phyloP scores from a whole-genome alignment of 2,113 vertebrate species.

The Arothron firmamentum region DNA sequence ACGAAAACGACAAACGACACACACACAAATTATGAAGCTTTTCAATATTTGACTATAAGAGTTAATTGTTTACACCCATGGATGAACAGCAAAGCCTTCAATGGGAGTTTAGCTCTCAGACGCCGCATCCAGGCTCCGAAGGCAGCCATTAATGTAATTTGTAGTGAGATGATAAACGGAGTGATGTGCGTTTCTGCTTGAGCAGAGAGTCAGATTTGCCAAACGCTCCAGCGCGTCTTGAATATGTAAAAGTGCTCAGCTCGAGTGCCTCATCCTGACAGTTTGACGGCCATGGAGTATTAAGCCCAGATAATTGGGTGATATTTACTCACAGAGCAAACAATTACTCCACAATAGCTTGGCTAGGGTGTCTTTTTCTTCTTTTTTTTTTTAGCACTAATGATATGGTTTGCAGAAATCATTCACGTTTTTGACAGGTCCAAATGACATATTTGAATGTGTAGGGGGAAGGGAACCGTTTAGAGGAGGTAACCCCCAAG shows the following conservation, averaged over 20 bases:
- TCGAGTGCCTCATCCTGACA: slow-evolving; percentile 62
- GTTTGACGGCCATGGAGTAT: slow-evolving; percentile 67
- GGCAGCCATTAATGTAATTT: slow-evolving; percentile 75
- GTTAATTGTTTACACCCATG: slow-evolving; percentile 40
- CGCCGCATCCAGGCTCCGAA: slow-evolving; percentile 47
- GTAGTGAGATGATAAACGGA: slow-evolving; percentile 73
- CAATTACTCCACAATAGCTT: slow-evolving; percentile 52
- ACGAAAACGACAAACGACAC: slow-evolving; percentile 3
- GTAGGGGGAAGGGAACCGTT: background rate
- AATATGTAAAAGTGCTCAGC: slow-evolving; percentile 71
- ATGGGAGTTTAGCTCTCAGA: slow-evolving; percentile 34
- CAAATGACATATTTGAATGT: slow-evolving; percentile 28
- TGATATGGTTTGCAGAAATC: slow-evolving; percentile 59
- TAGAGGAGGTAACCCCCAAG: background rate
- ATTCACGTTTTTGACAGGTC: slow-evolving; percentile 56
- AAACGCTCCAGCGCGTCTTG: slow-evolving; percentile 72
- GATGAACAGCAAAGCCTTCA: slow-evolving; percentile 39
- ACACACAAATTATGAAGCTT: slow-evolving; percentile 2
- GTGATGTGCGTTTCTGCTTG: slow-evolving; percentile 73
- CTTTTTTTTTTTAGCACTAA: slow-evolving; percentile 33
- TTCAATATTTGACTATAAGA: slow-evolving; percentile 12
- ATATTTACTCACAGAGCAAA: slow-evolving; percentile 71
- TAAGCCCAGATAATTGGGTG: slow-evolving; percentile 71
- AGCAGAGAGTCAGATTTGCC: slow-evolving; percentile 73
- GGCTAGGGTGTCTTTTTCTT: slow-evolving; percentile 43